These are phyloP conservation scores for Hanleya hanleyi DNA, from an alignment of 2,888 invertebrate genomes.

Conservation along the genomic window DNA sequence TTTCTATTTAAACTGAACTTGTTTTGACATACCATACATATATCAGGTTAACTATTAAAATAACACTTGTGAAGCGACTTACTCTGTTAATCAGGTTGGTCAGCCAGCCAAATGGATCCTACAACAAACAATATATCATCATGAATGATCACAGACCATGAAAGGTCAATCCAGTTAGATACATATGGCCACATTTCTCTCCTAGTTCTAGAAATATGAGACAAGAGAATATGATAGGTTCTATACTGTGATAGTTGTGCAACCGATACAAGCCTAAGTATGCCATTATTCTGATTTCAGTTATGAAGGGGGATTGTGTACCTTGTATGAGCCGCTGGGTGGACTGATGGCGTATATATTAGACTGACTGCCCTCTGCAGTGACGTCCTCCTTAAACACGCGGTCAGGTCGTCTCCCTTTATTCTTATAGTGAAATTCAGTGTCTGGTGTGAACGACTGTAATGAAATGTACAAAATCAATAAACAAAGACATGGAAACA, in stretches of 20 bases:
- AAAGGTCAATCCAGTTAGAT: not conserved
- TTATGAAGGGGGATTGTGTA: too few relatives aligned
- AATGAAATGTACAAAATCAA: constrained; percentile 11
- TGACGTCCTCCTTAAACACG: constrained; percentile 2
- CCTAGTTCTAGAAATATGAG: too few relatives aligned
- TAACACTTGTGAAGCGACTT: constrained; percentile 43
- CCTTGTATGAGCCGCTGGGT: constrained; percentile 36
- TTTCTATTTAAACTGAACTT: too few relatives aligned
- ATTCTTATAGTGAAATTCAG: constrained; percentile 75
- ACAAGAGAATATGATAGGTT: too few relatives aligned
- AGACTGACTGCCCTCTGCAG: not conserved
- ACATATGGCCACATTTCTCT: too few relatives aligned
- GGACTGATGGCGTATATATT: constrained; percentile 55
- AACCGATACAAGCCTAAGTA: too few relatives aligned
- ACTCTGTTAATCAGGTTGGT: constrained; percentile 74
- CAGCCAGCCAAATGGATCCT: constrained; percentile 74
- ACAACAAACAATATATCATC: constrained; percentile 15
- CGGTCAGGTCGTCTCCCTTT: constrained; percentile 60
- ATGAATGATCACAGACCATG: too few relatives aligned
- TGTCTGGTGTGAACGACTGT: constrained; percentile 74
- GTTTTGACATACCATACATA: too few relatives aligned
- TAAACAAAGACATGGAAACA: not conserved
- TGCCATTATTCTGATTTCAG: too few relatives aligned
- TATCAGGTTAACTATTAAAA: too few relatives aligned
- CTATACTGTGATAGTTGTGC: too few relatives aligned